Evolutionary conservation across 1,140 invertebrate genomes (phyloP), one percentile per base, ranked within the genome.

Genomic region (Zaprionus tsacasi): DNA sequence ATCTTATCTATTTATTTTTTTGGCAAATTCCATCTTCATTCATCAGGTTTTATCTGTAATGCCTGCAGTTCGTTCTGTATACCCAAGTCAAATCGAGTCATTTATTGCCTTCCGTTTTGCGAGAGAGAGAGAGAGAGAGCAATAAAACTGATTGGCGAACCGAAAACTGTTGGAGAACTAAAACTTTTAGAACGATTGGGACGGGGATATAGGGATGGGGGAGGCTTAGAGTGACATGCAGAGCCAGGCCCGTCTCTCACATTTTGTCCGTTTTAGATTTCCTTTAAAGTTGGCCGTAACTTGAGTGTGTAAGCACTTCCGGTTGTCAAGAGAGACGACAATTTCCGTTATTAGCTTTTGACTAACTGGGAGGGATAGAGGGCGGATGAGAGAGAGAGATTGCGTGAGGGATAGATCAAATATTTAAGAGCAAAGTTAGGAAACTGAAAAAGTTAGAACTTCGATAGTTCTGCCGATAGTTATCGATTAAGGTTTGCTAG

Each of bases 261-360:
- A 79, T 68, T 76, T 56, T 71, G 66, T 72, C 60, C 55, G 48
- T 56, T 71, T 55, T 70, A 33, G n/a, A 50, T 55, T 70, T 77
- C 58, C 78, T 73, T 89, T 88, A 78, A 88, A 81, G 59, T 86
- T 87, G 77, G 71, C 59, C 60, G 74, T 81, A 73, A 88, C 66
- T 83, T 80, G 73, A 81, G 80, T 89, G 78, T 85, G 77, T 85
- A 75, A 89, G 72, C 66, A 79, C 85, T 89, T 89, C 85, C 85
- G 76, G 66, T 76, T 89, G 75, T 64, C 71, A 52, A 73, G 65
- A 67, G 79, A 73, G 69, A 76, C 59, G 50, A 52, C 67, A 70
- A 70, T 80, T 78, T 80, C 78, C 78, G 78, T 77, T 78, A 72
- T 67, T 76, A 25, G 72, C 40, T 74, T 70, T 74, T 4, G 55